phyloP scores from a whole-genome alignment of 2,113 vertebrate species.

The Pachypanchax playfairii region DNA sequence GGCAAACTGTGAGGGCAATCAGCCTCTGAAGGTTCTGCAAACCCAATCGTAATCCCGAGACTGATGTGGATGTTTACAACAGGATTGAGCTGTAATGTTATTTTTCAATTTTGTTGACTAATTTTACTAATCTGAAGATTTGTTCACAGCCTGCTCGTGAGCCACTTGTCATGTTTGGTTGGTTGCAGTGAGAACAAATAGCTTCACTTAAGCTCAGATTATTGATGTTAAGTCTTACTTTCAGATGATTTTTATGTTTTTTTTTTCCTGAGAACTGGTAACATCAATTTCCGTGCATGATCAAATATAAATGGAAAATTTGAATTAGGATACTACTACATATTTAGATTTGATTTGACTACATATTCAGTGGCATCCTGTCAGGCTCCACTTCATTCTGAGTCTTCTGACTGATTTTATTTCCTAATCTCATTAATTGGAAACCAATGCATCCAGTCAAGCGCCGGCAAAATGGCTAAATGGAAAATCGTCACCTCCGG shows the following conservation, averaged over 20 bases:
- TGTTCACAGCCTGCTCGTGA: constrained; percentile 3
- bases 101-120: neutral
- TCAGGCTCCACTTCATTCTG: constrained; percentile 21
- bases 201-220: constrained; percentile 1
- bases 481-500: constrained; percentile 47
- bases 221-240: constrained; percentile 7
- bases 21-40: neutral
- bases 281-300: constrained; percentile 6
- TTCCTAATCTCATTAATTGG: constrained; percentile 54
- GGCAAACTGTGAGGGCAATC: constrained; percentile 3
- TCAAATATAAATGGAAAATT: constrained; percentile 13
- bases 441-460: constrained; percentile 64
- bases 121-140: constrained; percentile 9
- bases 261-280: neutral
- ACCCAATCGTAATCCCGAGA: neutral
- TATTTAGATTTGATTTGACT: no score
- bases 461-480: constrained; percentile 49
- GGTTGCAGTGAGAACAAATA: constrained; percentile 4
- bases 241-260: neutral
- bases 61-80: constrained; percentile 1
- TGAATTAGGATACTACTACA: constrained; percentile 12
- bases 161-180: constrained; percentile 1
- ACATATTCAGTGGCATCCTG: constrained; percentile 11
- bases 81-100: constrained; percentile 9
- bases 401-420: constrained; percentile 47